A percentile compares a stretch with the other conserved stretches of the same genome.
These are phyloP conservation scores for Clavelina lepadiformis DNA, from an alignment of 23 tunicate genomes.

Conservation along the genomic window DNA sequence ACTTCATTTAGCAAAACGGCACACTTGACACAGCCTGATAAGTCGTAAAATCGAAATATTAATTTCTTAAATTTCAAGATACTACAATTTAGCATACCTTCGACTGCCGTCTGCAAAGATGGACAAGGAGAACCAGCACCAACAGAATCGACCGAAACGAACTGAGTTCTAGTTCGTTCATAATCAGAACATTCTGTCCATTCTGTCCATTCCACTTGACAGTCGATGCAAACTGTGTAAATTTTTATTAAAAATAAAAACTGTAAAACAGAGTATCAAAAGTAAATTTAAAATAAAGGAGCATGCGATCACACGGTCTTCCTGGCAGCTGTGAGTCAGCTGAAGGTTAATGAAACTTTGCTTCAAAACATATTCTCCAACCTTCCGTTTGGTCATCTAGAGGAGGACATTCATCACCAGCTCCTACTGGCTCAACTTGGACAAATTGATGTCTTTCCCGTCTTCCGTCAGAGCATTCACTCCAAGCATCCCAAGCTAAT, in stretches of 20 bases:
- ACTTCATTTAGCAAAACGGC: too few relatives aligned
- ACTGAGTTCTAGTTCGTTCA: conserved; percentile 8
- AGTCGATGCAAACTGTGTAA: conserved; percentile 48
- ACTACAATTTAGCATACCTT: conserved; percentile 39
- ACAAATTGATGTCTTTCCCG: conserved; percentile 38
- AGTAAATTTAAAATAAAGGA: not conserved
- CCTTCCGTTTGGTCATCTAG: conserved; percentile 42
- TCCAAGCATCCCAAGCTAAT: conserved; percentile 56
- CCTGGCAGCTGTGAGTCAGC: not conserved
- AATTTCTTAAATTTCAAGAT: too few relatives aligned
- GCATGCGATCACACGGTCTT: conserved; percentile 1
- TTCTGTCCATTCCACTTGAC: conserved; percentile 50
- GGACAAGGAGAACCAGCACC: conserved; percentile 76
- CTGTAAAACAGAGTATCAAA: not conserved
- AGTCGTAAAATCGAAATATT: too few relatives aligned
- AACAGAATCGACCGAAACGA: conserved; percentile 5
- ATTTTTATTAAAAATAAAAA: conserved; percentile 4
- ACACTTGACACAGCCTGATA: too few relatives aligned
- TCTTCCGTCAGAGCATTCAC: conserved; percentile 27
- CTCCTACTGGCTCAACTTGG: conserved; percentile 26
- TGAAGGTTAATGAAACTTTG: not conserved
- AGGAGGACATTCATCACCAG: conserved; percentile 49
- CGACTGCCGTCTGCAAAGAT: conserved; percentile 14
- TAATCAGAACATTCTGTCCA: conserved; percentile 29
- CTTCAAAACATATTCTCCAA: not conserved